Conservation (phyloP, 2,888 invertebrate species). For the Volucella zonaria region DNA sequence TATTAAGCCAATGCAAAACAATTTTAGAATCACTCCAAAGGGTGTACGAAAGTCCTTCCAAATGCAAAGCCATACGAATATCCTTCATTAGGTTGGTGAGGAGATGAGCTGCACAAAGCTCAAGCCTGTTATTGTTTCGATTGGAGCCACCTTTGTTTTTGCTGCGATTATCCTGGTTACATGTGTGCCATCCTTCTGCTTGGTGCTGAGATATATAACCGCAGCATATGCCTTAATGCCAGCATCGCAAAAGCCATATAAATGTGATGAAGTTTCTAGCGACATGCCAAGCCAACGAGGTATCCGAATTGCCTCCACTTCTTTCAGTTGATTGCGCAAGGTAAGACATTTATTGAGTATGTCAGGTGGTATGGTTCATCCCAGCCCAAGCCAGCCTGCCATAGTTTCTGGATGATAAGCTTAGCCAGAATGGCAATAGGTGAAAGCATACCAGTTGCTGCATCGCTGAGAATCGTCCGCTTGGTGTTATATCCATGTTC, state of each 20-base stretch:
- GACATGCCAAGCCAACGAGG: conserved; percentile 30
- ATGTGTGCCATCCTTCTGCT: conserved; percentile 19
- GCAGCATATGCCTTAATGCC: conserved; percentile 4
- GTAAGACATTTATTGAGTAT: conserved; percentile 27
- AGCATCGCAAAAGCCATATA: conserved; percentile 24
- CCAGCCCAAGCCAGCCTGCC: conserved; percentile 23
- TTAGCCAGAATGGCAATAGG: neutral
- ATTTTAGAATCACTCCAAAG: conserved; percentile 1
- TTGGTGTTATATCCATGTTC: conserved; percentile 11
- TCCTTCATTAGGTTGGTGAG: conserved; percentile 10
- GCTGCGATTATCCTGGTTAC: conserved; percentile 2
- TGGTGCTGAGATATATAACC: conserved; percentile 9
- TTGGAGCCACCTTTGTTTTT: conserved; percentile 17
- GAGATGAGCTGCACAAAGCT: too few relatives aligned
- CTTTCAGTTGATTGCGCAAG: conserved; percentile 19
- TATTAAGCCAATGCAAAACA: neutral
- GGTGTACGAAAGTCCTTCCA: neutral
- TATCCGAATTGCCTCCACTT: conserved; percentile 27
- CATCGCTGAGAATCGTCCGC: neutral
- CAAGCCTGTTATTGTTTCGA: too few relatives aligned
- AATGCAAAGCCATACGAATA: conserved; percentile 7
- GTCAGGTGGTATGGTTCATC: conserved; percentile 3
- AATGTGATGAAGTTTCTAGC: neutral
- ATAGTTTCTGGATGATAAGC: conserved; percentile 1
- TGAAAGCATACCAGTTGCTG: conserved; percentile 3